A percentile compares a stretch with the other conserved stretches of the same genome.
Evolutionary conservation across 2,113 vertebrate genomes (phyloP).

Genomic region (Eolophus roseicapilla): DNA sequence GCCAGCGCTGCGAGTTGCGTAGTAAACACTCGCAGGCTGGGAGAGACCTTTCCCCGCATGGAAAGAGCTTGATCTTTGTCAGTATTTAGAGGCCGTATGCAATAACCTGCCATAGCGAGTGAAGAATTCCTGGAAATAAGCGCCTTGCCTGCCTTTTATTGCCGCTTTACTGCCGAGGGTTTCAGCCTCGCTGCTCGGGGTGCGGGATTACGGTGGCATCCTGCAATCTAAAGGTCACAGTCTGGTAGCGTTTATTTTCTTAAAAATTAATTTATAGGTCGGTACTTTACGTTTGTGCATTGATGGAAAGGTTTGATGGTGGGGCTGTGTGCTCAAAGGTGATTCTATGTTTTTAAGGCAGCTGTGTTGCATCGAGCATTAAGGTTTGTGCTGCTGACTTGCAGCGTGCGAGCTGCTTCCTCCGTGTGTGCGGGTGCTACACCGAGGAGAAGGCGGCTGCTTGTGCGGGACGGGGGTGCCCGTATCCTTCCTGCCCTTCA

Average conservation of each 20-base stretch:
- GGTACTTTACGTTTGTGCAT: neutral
- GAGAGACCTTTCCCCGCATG: neutral
- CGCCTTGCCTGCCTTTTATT: neutral
- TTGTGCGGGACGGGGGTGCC: neutral
- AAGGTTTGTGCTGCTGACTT: neutral
- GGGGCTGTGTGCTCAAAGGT: neutral
- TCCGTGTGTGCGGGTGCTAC: neutral
- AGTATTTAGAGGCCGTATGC: neutral
- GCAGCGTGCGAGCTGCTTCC: neutral
- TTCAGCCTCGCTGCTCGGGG: neutral
- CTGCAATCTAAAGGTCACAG: constrained; percentile 3
- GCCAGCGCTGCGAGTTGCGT: constrained; percentile 23
- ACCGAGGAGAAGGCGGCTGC: neutral
- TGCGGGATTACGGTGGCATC: neutral
- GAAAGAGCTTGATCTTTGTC: constrained; percentile 14
- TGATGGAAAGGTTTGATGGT: neutral
- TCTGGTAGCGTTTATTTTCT: neutral
- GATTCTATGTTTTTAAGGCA: neutral
- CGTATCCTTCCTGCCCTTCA: neutral
- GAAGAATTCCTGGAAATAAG: constrained; percentile 41
- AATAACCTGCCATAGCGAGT: neutral
- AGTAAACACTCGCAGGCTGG: constrained; percentile 7
- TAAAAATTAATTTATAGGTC: neutral
- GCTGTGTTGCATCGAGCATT: neutral
- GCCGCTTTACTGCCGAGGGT: neutral